These are phyloP conservation scores for Ditula angustiorana DNA, from an alignment of 2,888 invertebrate species.

Conservation along the genomic window DNA sequence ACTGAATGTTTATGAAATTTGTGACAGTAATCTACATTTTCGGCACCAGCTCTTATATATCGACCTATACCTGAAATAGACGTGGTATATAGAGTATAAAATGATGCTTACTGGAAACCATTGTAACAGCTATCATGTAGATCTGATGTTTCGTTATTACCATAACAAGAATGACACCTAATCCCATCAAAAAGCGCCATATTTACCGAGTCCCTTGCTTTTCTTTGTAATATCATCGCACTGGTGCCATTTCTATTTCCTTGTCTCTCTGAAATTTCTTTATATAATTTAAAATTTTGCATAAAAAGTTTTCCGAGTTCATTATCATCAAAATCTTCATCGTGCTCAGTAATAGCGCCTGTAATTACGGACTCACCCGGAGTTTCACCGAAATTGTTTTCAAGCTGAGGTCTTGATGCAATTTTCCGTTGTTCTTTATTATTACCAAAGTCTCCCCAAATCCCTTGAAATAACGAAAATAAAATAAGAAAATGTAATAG, in stretches of 20 bases:
- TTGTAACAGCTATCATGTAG: slow-evolving; percentile 56
- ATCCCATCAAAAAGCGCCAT: slow-evolving; percentile 37
- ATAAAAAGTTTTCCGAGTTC: slow-evolving; percentile 49
- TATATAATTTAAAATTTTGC: slow-evolving; percentile 49
- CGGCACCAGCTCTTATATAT: no score
- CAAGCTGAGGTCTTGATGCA: slow-evolving; percentile 47
- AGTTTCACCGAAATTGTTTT: slow-evolving; percentile 52
- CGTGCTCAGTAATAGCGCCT: slow-evolving; percentile 47
- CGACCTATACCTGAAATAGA: no score
- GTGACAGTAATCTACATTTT: no score
- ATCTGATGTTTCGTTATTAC: slow-evolving; percentile 44
- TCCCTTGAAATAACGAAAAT: slow-evolving; percentile 21
- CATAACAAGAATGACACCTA: slow-evolving; percentile 58
- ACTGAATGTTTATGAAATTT: no score
- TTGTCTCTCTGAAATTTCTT: slow-evolving; percentile 44
- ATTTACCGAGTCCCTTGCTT: slow-evolving; percentile 45
- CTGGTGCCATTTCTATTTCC: slow-evolving; percentile 44
- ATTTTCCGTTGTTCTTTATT: slow-evolving; percentile 54
- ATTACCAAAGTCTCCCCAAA: slow-evolving; percentile 44
- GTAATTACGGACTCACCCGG: slow-evolving; percentile 50
- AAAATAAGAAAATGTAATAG: slow-evolving; percentile 47
- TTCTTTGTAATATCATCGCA: slow-evolving; percentile 44
- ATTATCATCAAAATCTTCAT: slow-evolving; percentile 53
- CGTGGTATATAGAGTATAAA: no score
- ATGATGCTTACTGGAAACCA: slow-evolving; percentile 55